Evolutionary conservation across 2,888 invertebrate genomes (phyloP).

Genomic region (Pristionchus entomophagus): DNA sequence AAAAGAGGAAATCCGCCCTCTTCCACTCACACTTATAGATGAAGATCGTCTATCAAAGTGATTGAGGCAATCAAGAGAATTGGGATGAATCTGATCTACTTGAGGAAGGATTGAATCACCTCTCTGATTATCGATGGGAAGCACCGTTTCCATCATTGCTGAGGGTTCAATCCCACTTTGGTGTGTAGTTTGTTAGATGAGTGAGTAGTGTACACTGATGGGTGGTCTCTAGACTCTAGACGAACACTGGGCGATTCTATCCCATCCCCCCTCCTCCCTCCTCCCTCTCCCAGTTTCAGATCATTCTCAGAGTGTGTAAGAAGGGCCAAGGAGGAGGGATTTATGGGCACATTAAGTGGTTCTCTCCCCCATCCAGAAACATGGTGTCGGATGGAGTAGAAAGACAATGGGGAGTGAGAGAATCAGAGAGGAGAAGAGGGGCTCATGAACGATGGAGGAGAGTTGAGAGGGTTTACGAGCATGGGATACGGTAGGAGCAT

Average conservation of each 20-base stretch:
- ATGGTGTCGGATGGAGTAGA: background rate
- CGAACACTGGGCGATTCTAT: background rate
- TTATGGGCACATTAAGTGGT: conserved; percentile 36
- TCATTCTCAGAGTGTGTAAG: conserved; percentile 26
- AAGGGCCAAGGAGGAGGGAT: background rate
- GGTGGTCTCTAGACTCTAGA: background rate
- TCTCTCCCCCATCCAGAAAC: conserved; percentile 6
- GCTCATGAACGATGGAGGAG: too few relatives aligned
- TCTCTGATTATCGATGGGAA: background rate
- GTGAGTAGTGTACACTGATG: background rate
- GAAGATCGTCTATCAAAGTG: background rate
- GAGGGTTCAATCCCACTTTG: too few relatives aligned
- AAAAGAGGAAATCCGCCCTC: background rate
- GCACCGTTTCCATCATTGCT: background rate
- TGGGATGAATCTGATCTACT: background rate
- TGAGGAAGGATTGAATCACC: background rate
- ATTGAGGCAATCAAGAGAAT: background rate
- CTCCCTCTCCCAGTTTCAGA: conserved; percentile 3
- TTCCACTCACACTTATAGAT: background rate
- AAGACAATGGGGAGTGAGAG: background rate
- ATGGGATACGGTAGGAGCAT: background rate
- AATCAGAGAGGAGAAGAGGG: background rate
- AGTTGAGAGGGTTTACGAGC: background rate
- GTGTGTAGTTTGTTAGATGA: too few relatives aligned
- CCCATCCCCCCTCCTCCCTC: background rate